phyloP scores from a whole-genome alignment of 2,888 invertebrate genomes.

The Trichopoda pennipes region DNA sequence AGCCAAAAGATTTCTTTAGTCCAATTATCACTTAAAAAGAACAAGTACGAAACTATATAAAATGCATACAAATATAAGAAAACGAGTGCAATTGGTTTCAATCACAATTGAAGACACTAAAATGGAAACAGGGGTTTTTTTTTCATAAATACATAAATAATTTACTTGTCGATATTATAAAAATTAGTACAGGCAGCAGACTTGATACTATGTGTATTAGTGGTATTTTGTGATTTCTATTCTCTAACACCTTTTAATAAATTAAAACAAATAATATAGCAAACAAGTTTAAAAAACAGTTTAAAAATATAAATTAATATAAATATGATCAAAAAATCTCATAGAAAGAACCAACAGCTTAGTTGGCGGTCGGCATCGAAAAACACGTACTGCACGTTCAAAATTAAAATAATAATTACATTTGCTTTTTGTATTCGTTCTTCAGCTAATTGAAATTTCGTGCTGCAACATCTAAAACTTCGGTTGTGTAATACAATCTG shows the following conservation, averaged over 20 bases:
- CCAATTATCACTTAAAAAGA: conserved; percentile 53
- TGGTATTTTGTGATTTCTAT: background rate
- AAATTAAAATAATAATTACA: background rate
- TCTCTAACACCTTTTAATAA: conserved; percentile 50
- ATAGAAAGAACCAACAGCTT: conserved; percentile 55
- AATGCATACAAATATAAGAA: conserved; percentile 39
- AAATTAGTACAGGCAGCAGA: conserved; percentile 52
- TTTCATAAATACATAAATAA: conserved; percentile 46
- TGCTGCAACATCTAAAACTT: conserved; percentile 53
- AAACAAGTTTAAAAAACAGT: conserved; percentile 49
- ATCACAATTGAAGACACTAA: conserved; percentile 50
- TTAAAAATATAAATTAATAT: conserved; percentile 6
- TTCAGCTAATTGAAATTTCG: conserved; percentile 49
- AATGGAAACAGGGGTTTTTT: conserved; percentile 56
- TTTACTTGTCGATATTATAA: conserved; percentile 26
- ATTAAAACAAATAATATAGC: conserved; percentile 59
- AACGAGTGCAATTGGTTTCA: no score
- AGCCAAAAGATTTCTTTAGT: conserved; percentile 64
- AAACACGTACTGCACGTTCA: conserved; percentile 9
- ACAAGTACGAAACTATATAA: conserved; percentile 30
- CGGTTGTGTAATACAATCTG: conserved; percentile 64
- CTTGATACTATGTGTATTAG: conserved; percentile 34
- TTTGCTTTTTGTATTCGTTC: background rate
- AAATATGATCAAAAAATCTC: conserved; percentile 16
- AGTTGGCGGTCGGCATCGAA: conserved; percentile 57